Evolutionary conservation across 2,113 vertebrate species (phyloP), one percentile per base, ranked within the genome.

Genomic region (Pavo muticus): DNA sequence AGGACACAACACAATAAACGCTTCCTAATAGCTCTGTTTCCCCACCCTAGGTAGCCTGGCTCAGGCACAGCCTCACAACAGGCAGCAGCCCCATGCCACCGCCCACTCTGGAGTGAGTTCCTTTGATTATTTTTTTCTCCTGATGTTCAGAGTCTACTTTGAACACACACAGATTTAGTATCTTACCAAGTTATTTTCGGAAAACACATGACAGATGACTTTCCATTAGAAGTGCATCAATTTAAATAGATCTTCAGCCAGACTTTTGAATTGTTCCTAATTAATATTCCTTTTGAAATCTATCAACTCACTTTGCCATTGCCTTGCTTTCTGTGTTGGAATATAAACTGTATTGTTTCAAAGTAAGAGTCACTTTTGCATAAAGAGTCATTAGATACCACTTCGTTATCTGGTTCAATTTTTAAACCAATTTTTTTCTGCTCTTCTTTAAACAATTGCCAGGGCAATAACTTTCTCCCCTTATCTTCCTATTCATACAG

Each of bases 231-330:
- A 91, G 93, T 80, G 24, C 67, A 73, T 74, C 52, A 39, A 68
- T 76, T 95, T 87, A 79, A 88, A 87, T 21, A 65, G 54, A 52
- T 29, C 20, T 91, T 93, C n/a, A 70, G 82, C 68, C 76, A 72
- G 59, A 77, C 54, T 87, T 92, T 87, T 24, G 61, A 70, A 84
- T 60, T 83, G 10, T 57, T 95, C 59, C 64, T 80, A 79, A 95
- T 93, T 95, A 88, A 77, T 63, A 92, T 78, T 95, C 82, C 37
- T 47, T 94, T 93, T 93, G 60, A 87, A 93, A 93, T 77, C 40
- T 52, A 74, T 47, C 30, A 57, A 27, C 19, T 39, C 68, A 56
- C 32, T 82, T 86, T 63, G 44, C 48, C 77, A 44, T 37, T 61
- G 60, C 74, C 60, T 54, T 78, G 45, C 14, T 85, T 91, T 94